Conservation (phyloP, 2,888 invertebrate genomes). For the Polydrusus tereticollis region DNA sequence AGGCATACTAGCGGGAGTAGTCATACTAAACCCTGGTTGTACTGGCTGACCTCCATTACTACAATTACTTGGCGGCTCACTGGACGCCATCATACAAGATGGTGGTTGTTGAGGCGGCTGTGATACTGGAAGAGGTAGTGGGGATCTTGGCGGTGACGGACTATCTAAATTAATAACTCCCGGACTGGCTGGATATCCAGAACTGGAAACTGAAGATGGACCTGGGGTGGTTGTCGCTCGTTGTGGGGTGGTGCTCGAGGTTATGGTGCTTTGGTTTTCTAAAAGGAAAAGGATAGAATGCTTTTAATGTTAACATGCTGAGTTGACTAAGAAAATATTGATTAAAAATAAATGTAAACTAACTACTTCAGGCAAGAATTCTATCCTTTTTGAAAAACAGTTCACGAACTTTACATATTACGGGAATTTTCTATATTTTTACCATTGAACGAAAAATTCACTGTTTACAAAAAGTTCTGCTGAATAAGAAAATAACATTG, state of each 20-base stretch:
- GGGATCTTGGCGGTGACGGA: constrained; percentile 72
- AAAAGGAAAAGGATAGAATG: constrained; percentile 24
- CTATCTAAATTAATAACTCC: constrained; percentile 75
- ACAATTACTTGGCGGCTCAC: neutral
- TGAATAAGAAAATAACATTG: neutral
- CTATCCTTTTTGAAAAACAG: constrained; percentile 3
- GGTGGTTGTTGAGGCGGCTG: constrained; percentile 46
- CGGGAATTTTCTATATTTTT: too few species aligned
- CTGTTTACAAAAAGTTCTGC: neutral
- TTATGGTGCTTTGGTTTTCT: constrained; percentile 58
- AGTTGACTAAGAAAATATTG: neutral
- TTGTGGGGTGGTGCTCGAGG: constrained; percentile 66
- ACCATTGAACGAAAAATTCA: neutral
- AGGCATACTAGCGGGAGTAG: constrained; percentile 56
- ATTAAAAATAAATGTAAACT: neutral
- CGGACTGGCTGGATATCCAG: constrained; percentile 74
- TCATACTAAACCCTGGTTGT: constrained; percentile 50
- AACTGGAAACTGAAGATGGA: constrained; percentile 71
- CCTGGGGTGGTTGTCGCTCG: constrained; percentile 64
- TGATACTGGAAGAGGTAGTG: constrained; percentile 52
- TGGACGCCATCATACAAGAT: constrained; percentile 58
- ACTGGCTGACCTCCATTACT: constrained; percentile 16
- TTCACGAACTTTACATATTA: too few species aligned
- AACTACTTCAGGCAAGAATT: neutral
- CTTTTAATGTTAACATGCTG: neutral